Conservation (phyloP, 2,113 vertebrate species). For the Cheilinus undulatus region DNA sequence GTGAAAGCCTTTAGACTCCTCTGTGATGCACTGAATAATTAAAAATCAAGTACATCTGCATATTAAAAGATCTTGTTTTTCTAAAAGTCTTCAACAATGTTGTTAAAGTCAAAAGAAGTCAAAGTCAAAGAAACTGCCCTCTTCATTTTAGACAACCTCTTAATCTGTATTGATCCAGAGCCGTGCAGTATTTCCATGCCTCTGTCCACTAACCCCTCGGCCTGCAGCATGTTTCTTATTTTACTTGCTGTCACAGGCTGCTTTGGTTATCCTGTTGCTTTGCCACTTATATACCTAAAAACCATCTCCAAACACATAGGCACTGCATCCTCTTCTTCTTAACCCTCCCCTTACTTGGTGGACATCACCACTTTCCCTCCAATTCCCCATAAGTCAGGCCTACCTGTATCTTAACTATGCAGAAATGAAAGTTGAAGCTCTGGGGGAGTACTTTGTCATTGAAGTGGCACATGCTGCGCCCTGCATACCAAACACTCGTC, state of each 20-base stretch:
- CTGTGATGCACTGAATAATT: slow-evolving; percentile 8
- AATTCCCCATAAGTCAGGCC: slow-evolving; percentile 58
- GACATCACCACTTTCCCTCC: slow-evolving; percentile 42
- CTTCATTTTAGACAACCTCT: slow-evolving; percentile 69
- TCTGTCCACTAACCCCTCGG: slow-evolving; percentile 56
- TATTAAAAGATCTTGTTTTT: slow-evolving; percentile 17
- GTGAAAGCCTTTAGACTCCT: not conserved
- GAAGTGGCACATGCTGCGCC: slow-evolving; percentile 58
- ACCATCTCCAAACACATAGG: slow-evolving; percentile 51
- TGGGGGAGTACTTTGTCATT: slow-evolving; percentile 70
- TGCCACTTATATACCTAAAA: slow-evolving; percentile 55
- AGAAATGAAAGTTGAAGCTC: slow-evolving; percentile 72
- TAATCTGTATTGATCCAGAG: slow-evolving; percentile 79
- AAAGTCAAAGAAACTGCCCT: slow-evolving; percentile 70
- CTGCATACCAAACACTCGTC: slow-evolving; percentile 73
- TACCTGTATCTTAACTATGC: slow-evolving; percentile 71
- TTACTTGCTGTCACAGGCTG: slow-evolving; percentile 49
- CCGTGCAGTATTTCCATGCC: slow-evolving; percentile 62
- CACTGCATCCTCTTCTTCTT: slow-evolving; percentile 59
- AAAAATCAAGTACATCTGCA: slow-evolving; percentile 20
- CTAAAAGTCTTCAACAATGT: slow-evolving; percentile 7
- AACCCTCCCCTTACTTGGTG: slow-evolving; percentile 58
- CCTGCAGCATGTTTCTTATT: slow-evolving; percentile 62
- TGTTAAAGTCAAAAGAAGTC: slow-evolving; percentile 56
- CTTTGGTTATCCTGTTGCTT: slow-evolving; percentile 68